Evolutionary conservation across 2,797 vertebrate species (phyloP).

Genomic region (Syngnathus acus): DNA sequence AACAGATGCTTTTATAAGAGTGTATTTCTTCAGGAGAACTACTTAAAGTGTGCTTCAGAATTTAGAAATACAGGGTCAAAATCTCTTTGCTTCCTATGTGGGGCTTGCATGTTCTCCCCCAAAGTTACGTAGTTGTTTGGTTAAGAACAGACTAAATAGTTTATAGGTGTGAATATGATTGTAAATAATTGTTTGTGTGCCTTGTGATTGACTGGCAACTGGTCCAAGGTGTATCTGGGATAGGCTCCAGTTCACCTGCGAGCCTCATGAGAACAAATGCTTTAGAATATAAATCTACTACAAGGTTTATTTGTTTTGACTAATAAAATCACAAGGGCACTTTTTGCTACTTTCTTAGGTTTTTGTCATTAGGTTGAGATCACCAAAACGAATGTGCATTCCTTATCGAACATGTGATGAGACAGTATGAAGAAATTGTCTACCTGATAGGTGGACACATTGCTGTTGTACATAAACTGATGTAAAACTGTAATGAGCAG

Average conservation of each 20-base stretch:
- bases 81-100: not conserved
- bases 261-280: not conserved
- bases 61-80: not conserved
- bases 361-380: not conserved
- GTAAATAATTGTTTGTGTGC: too few relatives aligned
- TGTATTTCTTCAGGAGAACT: constrained; percentile 2
- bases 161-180: too few relatives aligned
- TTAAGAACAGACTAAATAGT: not conserved
- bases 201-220: too few relatives aligned
- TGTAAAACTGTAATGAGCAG: not conserved
- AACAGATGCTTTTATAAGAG: not conserved
- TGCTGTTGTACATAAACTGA: not conserved
- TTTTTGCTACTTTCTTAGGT: not conserved
- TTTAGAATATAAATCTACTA: not conserved
- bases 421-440: not conserved
- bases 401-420: not conserved
- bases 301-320: not conserved
- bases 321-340: not conserved
- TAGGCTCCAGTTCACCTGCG: not conserved
- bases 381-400: not conserved
- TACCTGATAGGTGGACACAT: not conserved
- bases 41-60: not conserved
- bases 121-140: not conserved
- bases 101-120: not conserved
- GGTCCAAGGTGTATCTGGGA: not conserved